Base-by-base conservation (phyloP, 1,140 invertebrate genomes). In the Drosophila fuyamai region DNA sequence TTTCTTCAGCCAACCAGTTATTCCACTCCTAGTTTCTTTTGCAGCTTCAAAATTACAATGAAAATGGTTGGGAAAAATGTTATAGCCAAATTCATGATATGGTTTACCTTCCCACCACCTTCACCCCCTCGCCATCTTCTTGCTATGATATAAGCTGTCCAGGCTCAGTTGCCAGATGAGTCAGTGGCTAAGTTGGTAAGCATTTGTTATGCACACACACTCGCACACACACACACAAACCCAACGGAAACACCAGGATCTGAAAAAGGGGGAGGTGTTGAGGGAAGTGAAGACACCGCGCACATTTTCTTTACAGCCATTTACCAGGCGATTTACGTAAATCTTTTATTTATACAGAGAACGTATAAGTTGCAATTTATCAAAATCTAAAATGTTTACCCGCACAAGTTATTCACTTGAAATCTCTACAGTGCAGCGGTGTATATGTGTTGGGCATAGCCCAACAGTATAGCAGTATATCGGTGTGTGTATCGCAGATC, bases 371-470 rank as follows among this genome's bases (percentile, higher is more conserved):
- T 89, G 85, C 84, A 89, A 89, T 89, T 89, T 89, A 89, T 89
- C 84, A 89, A 89, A 89, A 89, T 89, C 84, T 89, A 89, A 89
- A 89, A 89, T 89, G 84, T 89, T 89, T 89, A 89, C 84, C 84
- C 84, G 80, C 84, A 89, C 84, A 89, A 89, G 84, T 89, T 89
- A 89, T 89, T 89, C 84, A 84, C 84, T 89, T 89, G 84, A 89
- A 89, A 89, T 89, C 83, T 89, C 80, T 77, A 83, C 84, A 82
- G 67, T 63, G 79, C 68, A 75, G 43, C 70, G 36, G 12, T 18
- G n/a, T 55, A 51, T 41, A 18, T 47, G 40, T 66, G 46, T 55
- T 27, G 46, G 51, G 57, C 60, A 67, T 63, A 27, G 54, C 46
- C 36, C 7, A 48, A 51, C 43, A 38, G 13, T 65, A 47, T 54